Evolutionary conservation across 2,113 vertebrate species (phyloP).

Genomic region (Narcine bancroftii): DNA sequence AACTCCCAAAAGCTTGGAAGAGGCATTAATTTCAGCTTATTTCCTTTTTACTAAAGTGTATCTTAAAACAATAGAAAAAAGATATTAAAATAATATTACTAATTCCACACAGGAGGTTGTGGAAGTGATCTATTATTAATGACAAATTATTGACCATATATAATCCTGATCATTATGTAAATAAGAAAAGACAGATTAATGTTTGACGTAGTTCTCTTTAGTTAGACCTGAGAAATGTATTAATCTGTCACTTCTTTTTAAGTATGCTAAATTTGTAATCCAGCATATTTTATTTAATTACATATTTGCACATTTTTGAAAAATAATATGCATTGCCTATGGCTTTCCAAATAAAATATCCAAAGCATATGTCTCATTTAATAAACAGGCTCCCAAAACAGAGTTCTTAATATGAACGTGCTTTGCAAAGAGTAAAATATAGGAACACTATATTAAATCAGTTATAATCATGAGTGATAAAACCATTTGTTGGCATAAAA

Average conservation of each 20-base stretch:
- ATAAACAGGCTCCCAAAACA: background rate
- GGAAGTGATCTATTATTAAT: background rate
- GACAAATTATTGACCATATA: background rate
- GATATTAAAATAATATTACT: background rate
- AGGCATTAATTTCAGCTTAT: background rate
- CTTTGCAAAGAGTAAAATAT: background rate
- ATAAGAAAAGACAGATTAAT: background rate
- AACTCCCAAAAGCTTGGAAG: background rate
- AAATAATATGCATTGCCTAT: background rate
- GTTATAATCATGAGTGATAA: background rate
- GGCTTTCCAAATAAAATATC: background rate
- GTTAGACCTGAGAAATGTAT: background rate
- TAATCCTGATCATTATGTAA: background rate
- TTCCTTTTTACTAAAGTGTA: background rate
- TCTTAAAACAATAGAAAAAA: background rate
- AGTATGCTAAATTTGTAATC: background rate
- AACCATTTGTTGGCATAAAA: background rate
- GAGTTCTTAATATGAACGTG: background rate
- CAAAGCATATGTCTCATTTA: background rate
- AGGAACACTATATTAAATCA: background rate
- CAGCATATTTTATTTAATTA: background rate
- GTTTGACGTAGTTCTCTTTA: background rate
- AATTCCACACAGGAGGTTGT: background rate
- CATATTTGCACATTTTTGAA: background rate
- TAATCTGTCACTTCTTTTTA: background rate